These are phyloP conservation scores for Matsumyia berberina DNA, from an alignment of 2,888 invertebrate genomes.

Conservation along the genomic window DNA sequence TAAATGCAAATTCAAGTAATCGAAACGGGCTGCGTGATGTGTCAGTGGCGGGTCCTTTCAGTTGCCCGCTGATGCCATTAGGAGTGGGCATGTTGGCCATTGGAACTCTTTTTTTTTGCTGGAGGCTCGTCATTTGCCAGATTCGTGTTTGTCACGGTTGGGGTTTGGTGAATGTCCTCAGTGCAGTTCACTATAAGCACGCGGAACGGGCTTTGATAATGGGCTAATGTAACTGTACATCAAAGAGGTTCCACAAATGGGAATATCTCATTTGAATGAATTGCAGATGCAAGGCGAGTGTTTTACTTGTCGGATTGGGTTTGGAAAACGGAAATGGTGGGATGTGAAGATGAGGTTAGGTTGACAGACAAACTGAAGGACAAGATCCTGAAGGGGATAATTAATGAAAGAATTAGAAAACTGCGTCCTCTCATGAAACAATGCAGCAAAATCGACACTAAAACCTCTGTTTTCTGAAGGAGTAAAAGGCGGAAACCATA, in stretches of 20 bases:
- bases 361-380: not conserved
- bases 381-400: too few species aligned
- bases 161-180: slow-evolving; percentile 41
- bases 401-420: too few species aligned
- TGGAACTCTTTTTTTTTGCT: not conserved
- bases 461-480: too few species aligned
- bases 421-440: too few species aligned
- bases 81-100: slow-evolving; percentile 9
- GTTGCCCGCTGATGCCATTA: slow-evolving; percentile 56
- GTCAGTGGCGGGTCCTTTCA: slow-evolving; percentile 59
- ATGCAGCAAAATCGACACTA: too few species aligned
- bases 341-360: not conserved
- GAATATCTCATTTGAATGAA: slow-evolving; percentile 3
- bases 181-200: slow-evolving; percentile 20
- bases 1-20: slow-evolving; percentile 72
- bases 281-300: not conserved
- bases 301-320: slow-evolving; percentile 21
- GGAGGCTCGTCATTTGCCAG: slow-evolving; percentile 20
- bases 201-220: slow-evolving; percentile 30
- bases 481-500: too few species aligned
- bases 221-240: slow-evolving; percentile 43
- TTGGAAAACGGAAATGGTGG: not conserved
- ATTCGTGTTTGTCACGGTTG: slow-evolving; percentile 20
- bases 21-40: slow-evolving; percentile 64
- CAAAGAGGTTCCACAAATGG: slow-evolving; percentile 14